These are phyloP conservation scores for Hippocampus barbouri DNA, from an alignment of 2,113 vertebrate species.

Conservation along the genomic window DNA sequence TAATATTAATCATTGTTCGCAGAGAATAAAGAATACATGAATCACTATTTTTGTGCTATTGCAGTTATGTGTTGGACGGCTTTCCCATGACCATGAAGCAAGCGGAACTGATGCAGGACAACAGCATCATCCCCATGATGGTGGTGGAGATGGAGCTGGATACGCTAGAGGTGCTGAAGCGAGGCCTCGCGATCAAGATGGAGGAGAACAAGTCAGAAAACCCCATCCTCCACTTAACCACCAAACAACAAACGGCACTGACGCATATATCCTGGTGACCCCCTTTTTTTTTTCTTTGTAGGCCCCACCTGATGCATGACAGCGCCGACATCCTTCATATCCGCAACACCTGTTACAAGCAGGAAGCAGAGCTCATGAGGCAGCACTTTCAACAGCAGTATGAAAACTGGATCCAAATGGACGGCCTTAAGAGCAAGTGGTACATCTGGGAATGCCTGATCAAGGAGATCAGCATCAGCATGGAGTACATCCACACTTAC, in stretches of 20 bases:
- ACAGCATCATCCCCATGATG: constrained; percentile 81
- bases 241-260: not conserved
- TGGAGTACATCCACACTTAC: constrained; percentile 79
- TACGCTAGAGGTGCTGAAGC: constrained; percentile 80
- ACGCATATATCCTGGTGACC: not conserved
- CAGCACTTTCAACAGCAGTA: constrained; percentile 75
- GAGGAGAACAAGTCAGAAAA: constrained; percentile 70
- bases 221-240: not conserved
- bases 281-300: constrained; percentile 30
- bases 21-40: not conserved
- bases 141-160: constrained; percentile 83
- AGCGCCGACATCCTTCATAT: constrained; percentile 79
- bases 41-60: constrained; percentile 12
- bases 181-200: constrained; percentile 76
- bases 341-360: constrained; percentile 74
- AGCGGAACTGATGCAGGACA: constrained; percentile 73
- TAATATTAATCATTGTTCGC: too few relatives aligned
- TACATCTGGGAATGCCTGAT: constrained; percentile 79
- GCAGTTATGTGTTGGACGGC: constrained; percentile 87
- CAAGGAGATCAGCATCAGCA: constrained; percentile 70
- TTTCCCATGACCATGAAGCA: constrained; percentile 84
- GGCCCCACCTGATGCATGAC: constrained; percentile 73
- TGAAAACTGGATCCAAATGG: constrained; percentile 83
- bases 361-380: constrained; percentile 72
- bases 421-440: constrained; percentile 85